Conservation (phyloP, 2,113 vertebrate genomes). For the Tauraco erythrolophus region DNA sequence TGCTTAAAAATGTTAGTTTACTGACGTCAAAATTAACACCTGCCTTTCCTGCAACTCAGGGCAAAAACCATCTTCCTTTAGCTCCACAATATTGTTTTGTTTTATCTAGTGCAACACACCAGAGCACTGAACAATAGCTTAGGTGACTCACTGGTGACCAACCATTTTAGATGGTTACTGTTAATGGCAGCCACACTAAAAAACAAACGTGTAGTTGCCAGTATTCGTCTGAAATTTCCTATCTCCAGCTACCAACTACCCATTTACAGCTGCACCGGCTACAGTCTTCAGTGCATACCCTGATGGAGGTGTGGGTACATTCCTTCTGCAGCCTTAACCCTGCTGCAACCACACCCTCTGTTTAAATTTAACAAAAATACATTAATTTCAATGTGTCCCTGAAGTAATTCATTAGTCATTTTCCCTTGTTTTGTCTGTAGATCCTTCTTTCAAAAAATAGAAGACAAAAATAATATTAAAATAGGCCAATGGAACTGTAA, state of each 20-base stretch:
- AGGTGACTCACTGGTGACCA: background rate
- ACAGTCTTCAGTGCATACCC: background rate
- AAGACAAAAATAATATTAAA: background rate
- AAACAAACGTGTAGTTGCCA: background rate
- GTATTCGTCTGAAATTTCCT: background rate
- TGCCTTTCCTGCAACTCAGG: background rate
- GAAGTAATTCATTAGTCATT: background rate
- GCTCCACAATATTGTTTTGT: background rate
- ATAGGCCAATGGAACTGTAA: conserved; percentile 3
- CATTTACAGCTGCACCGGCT: background rate
- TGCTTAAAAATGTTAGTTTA: background rate
- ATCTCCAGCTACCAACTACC: background rate
- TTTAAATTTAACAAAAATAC: background rate
- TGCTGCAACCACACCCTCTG: background rate
- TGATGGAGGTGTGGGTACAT: background rate
- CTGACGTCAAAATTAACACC: background rate
- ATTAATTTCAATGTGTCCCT: background rate
- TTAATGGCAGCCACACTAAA: background rate
- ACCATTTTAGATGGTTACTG: background rate
- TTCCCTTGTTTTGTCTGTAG: background rate
- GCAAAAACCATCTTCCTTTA: background rate
- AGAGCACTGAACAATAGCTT: background rate
- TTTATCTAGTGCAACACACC: background rate
- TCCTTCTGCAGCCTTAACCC: background rate
- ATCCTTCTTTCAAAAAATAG: background rate